A percentile compares a stretch with the other conserved stretches of the same genome.
Conservation (phyloP, 2,113 vertebrate species). For the Bufo gargarizans region DNA sequence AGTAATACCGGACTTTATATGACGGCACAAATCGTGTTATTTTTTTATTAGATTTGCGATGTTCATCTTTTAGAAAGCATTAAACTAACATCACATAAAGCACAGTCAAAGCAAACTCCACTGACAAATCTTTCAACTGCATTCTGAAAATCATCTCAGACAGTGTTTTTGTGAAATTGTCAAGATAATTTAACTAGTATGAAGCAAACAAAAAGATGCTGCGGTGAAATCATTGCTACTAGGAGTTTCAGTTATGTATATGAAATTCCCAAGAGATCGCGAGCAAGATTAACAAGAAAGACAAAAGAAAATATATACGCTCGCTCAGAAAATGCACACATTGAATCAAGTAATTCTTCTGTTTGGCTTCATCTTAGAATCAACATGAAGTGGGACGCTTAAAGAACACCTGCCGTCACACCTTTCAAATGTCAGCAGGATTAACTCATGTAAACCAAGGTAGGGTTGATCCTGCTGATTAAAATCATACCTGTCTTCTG, state of each 20-base stretch:
- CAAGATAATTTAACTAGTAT: constrained; percentile 52
- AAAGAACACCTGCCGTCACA: neutral
- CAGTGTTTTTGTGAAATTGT: constrained; percentile 50
- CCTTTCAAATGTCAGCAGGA: no score
- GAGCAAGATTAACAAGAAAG: neutral
- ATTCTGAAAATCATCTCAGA: constrained; percentile 48
- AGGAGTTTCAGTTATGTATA: constrained; percentile 42
- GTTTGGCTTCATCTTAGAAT: constrained; percentile 47
- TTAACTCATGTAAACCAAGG: no score
- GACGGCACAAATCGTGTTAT: neutral
- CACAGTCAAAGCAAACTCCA: constrained; percentile 13
- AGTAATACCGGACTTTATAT: neutral
- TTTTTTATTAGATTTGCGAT: neutral
- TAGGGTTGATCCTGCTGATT: no score
- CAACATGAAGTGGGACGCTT: neutral
- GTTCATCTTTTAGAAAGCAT: constrained; percentile 6
- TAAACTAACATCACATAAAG: constrained; percentile 5
- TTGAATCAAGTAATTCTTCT: constrained; percentile 63
- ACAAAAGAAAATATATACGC: neutral
- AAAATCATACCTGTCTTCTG: no score
- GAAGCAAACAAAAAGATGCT: constrained; percentile 40
- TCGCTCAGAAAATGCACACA: neutral
- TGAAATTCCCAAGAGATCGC: constrained; percentile 39
- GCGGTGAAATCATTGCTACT: constrained; percentile 43
- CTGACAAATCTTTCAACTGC: constrained; percentile 2